Conservation (phyloP, 2,888 invertebrate genomes). For the Drosophila maculinotata region DNA sequence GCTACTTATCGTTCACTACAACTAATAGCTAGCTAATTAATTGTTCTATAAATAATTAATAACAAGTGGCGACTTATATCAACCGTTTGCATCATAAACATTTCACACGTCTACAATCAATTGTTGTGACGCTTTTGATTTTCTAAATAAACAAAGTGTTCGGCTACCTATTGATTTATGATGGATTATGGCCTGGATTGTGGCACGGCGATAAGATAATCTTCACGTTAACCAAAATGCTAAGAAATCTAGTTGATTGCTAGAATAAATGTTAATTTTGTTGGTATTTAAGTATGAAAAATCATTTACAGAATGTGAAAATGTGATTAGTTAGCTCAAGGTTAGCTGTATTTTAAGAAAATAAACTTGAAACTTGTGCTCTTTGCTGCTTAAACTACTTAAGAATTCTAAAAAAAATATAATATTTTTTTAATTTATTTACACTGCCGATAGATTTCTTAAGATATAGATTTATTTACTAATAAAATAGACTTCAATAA, state of each 20-base stretch:
- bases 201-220: constrained; percentile 37
- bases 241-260: neutral
- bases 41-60: constrained; percentile 50
- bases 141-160: constrained; percentile 9
- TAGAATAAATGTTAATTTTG: too few species aligned
- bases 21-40: constrained; percentile 55
- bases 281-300: too few species aligned
- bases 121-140: constrained; percentile 38
- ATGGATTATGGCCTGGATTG: constrained; percentile 7
- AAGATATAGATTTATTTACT: constrained; percentile 4
- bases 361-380: too few species aligned
- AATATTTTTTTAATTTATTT: too few species aligned
- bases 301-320: too few species aligned
- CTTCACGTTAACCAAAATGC: constrained; percentile 1
- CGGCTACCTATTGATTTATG: constrained; percentile 27
- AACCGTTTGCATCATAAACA: constrained; percentile 18
- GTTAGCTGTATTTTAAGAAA: too few species aligned
- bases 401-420: constrained; percentile 5
- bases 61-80: constrained; percentile 15
- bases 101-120: constrained; percentile 8
- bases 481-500: constrained; percentile 7
- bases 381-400: neutral
- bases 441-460: too few species aligned
- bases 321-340: too few species aligned
- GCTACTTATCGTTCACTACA: constrained; percentile 5